Percentiles rank a stretch among this genome's conserved stretches.
Conservation (phyloP, 2,797 vertebrate species). For the Moxostoma hubbsi region DNA sequence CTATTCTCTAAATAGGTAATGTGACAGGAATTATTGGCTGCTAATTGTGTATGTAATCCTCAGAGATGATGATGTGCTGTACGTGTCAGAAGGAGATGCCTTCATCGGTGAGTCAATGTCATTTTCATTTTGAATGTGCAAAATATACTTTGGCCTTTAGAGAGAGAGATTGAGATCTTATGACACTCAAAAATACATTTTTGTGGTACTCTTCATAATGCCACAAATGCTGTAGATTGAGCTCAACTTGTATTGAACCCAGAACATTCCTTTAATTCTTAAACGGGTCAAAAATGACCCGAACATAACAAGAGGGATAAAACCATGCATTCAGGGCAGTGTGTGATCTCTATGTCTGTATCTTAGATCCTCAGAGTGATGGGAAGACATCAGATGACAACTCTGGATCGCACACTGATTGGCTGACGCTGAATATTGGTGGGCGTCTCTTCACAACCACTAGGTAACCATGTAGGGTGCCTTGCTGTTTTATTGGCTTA, state of each 20-base stretch:
- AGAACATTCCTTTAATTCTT: too few species aligned
- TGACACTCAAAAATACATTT: too few species aligned
- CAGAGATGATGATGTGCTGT: constrained; percentile 97
- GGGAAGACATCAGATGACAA: constrained; percentile 74
- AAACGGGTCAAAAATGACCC: too few species aligned
- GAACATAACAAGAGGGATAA: neutral
- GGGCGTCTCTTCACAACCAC: constrained; percentile 96
- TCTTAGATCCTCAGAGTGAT: constrained; percentile 83
- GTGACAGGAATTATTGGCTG: neutral
- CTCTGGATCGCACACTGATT: constrained; percentile 88
- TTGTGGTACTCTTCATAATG: too few species aligned
- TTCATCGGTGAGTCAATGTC: constrained; percentile 85
- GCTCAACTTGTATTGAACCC: too few species aligned
- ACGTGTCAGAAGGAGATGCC: constrained; percentile 94
- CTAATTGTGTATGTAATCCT: constrained; percentile 36
- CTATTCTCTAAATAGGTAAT: neutral
- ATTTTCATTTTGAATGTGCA: neutral
- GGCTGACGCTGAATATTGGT: constrained; percentile 95
- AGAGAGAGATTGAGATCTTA: too few species aligned
- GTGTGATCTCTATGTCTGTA: constrained; percentile 63
- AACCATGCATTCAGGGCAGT: constrained; percentile 71
- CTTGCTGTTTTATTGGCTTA: neutral
- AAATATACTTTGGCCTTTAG: too few species aligned
- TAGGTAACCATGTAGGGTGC: constrained; percentile 73
- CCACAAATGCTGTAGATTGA: too few species aligned